Conservation (phyloP, 2,797 vertebrate species). For the Ispidina lecontei region DNA sequence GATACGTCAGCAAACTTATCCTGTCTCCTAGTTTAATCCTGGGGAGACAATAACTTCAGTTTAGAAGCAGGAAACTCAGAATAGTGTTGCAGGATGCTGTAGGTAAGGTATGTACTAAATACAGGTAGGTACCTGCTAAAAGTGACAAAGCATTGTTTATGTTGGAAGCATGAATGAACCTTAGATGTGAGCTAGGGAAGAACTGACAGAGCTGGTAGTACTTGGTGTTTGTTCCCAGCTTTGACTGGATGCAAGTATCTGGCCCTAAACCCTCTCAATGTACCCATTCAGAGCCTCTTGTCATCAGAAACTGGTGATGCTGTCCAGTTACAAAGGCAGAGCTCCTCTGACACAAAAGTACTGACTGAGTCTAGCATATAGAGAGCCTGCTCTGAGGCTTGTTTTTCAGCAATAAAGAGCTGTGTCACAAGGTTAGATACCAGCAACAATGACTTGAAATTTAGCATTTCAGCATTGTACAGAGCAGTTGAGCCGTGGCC, state of each 20-base stretch:
- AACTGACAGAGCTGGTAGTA: background rate
- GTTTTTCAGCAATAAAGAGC: background rate
- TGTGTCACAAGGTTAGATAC: slow-evolving; percentile 8
- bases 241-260: background rate
- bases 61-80: background rate
- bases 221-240: background rate
- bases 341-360: background rate
- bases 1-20: background rate
- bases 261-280: background rate
- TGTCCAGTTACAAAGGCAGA: background rate
- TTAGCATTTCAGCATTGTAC: slow-evolving; percentile 2
- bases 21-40: slow-evolving; percentile 1
- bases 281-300: background rate
- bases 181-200: background rate
- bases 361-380: background rate
- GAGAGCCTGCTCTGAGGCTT: background rate
- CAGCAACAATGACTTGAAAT: background rate
- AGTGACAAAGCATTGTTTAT: background rate
- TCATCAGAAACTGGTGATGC: background rate
- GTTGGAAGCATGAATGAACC: background rate
- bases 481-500: background rate
- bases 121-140: background rate
- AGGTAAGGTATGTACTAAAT: background rate
- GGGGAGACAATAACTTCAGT: background rate
- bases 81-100: background rate